Base-by-base conservation (phyloP, 2,888 invertebrate species). In the Amblyjoppa fuscipennis region DNA sequence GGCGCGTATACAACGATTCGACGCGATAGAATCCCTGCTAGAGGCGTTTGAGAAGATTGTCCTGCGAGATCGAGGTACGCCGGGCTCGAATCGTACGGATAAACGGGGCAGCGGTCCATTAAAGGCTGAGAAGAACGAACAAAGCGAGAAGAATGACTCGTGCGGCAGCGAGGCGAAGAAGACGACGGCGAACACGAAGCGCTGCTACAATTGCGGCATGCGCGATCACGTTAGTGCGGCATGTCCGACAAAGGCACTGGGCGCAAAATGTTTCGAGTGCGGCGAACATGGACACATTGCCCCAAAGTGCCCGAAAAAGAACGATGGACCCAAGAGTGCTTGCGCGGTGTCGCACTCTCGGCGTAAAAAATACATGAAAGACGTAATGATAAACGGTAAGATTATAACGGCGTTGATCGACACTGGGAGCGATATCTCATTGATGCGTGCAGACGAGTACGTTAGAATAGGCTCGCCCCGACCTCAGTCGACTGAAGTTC, bases 361-460 rank as follows among this genome's bases (percentile, higher is more conserved):
- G 6, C 45, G 71, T 3, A 45, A 69, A 28, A 85, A 73, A 28
- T 73, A 45, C 34, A 20, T 25, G 3, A 83, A 83, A 34, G 66
- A 66, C 28, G 77, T 83, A 3, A 68, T 11, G 1, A 71, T 76
- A 53, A 20, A 45, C 11, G 75, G 45, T 66, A 41, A 41, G 13
- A 80, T 73, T 41, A 66, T 83, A 7, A 25, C 45, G 34, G 87
- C 87, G 7, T 41, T 84, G 53, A 41, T 85, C 11, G 85, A 85
- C 68, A 85, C 80, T 1, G 87, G 81, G 16, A 85, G 85, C 51
- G 82, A 87, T 79, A 41, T 85, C 2, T 74, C 75, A 1, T 25
- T 87, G 11, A 79, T 84, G 70, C 34, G 81, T 38, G 59, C 28
- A 16, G 66, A 69, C 25, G 71, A 79, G 31, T 85, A 85, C 64